Percentiles rank a stretch among this genome's conserved stretches.
phyloP scores from a whole-genome alignment of 35 echinoderm and acorn worm species.

The Ophiothrix spiculata region DNA sequence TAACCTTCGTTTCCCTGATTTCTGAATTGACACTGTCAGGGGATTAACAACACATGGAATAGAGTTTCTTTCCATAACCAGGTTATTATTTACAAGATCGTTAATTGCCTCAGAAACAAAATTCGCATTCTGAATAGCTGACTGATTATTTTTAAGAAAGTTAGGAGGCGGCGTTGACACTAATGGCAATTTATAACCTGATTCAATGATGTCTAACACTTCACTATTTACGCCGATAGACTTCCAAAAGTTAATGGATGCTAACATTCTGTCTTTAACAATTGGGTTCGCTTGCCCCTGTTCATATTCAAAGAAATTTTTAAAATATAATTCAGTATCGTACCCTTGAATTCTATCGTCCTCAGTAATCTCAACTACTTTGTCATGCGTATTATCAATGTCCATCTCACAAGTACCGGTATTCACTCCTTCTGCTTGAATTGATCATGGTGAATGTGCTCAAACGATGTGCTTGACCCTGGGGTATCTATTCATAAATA shows the following conservation, averaged over 20 bases:
- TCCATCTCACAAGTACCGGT: too few relatives aligned
- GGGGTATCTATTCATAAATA: too few relatives aligned
- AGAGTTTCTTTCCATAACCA: not conserved
- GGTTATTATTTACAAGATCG: slow-evolving; percentile 1
- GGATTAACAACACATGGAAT: slow-evolving; percentile 26
- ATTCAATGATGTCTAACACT: slow-evolving; percentile 20
- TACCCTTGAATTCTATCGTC: too few relatives aligned
- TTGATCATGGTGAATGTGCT: too few relatives aligned
- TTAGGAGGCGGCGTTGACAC: not conserved
- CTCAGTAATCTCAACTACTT: too few relatives aligned
- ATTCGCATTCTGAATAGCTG: not conserved
- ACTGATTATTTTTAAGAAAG: slow-evolving; percentile 8
- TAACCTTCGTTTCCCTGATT: slow-evolving; percentile 30
- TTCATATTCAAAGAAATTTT: slow-evolving; percentile 37
- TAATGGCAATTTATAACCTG: slow-evolving; percentile 31
- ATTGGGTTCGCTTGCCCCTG: slow-evolving; percentile 12
- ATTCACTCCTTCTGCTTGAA: too few relatives aligned
- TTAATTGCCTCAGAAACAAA: slow-evolving; percentile 19
- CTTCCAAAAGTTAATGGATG: slow-evolving; percentile 23
- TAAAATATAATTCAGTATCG: too few relatives aligned
- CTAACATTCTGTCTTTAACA: slow-evolving; percentile 18
- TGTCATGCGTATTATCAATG: too few relatives aligned
- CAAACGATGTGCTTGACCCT: too few relatives aligned
- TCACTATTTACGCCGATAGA: not conserved
- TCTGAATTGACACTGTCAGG: slow-evolving; percentile 22